Base-by-base conservation (phyloP, 2,113 vertebrate species). In the Loxodonta africana region DNA sequence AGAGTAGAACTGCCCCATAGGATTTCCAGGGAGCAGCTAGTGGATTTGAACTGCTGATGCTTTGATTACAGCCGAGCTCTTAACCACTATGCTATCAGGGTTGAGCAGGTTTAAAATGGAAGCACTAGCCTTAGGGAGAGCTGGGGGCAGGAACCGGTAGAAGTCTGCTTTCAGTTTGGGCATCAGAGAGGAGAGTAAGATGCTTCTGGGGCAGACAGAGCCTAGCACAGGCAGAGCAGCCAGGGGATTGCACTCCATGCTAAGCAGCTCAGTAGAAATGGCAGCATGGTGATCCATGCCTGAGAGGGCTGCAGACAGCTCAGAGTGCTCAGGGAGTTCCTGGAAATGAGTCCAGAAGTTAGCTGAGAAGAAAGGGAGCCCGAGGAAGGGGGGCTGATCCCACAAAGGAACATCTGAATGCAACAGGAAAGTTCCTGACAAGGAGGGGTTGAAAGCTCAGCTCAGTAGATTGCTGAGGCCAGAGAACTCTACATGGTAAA, bases 341-440 rank as follows among this genome's bases (percentile, higher is more conserved):
- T 26, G 11, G 30, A 88, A 63, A 44, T 11, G 28, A 46, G 26
- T 67, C 44, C 30, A 74, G 73, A 62, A 88, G 18, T 1, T 62
- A 71, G 18, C 73, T 21, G 8, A 41, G 30, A 37, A 25, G 15
- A 30, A 2, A 57, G 51, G 73, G n/a, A 17, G 37, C 1, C 4
- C 0, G 0, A 0, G 9, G 21, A 41, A 69, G 23, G 15, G 83
- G 62, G 37, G 2, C 28, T 3, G 1, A 4, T 18, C 25, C 33
- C 46, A 30, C 0, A 26, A 37, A 83, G 28, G 62, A 33, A 44
- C 18, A 11, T 57, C 48, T 8, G 23, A 33, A 12, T 28, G 41
- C 91, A 57, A 33, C 3, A 9, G 11, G 7, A 23, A 28, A 6
- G 1, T n/a, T 81, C 44, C 30, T 84, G 2, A 37, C 2, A 12